A percentile compares a stretch with the other conserved stretches of the same genome.
phyloP scores from a whole-genome alignment of 2,888 invertebrate genomes.

The Trisateles emortualis region DNA sequence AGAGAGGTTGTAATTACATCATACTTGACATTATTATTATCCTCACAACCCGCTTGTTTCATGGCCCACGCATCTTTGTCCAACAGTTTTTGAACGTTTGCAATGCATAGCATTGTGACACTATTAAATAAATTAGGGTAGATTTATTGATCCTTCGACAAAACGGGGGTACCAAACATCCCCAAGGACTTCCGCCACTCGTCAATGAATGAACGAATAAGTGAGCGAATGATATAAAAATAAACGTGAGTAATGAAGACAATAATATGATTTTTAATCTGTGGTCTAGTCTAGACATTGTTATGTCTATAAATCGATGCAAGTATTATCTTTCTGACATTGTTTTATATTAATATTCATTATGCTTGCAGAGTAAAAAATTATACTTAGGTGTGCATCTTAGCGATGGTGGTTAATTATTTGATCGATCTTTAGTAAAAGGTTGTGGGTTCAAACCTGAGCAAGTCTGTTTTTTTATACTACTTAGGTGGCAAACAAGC shows the following conservation, averaged over 20 bases:
- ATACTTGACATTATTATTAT: neutral
- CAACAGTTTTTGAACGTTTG: constrained; percentile 72
- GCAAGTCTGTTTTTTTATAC: too few relatives aligned
- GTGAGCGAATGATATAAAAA: constrained; percentile 21
- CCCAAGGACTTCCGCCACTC: constrained; percentile 31
- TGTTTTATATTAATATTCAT: too few relatives aligned
- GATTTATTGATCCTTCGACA: constrained; percentile 65
- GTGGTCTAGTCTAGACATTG: constrained; percentile 4
- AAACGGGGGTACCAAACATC: constrained; percentile 40
- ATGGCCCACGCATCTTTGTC: constrained; percentile 53
- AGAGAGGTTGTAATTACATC: too few relatives aligned
- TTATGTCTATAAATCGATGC: neutral
- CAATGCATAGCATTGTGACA: constrained; percentile 66
- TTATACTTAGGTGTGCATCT: too few relatives aligned
- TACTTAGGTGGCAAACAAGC: too few relatives aligned
- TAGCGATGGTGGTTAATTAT: too few relatives aligned
- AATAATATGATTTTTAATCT: neutral
- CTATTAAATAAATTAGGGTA: constrained; percentile 67
- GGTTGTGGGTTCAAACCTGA: too few relatives aligned
- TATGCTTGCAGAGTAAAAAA: too few relatives aligned
- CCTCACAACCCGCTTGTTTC: constrained; percentile 15
- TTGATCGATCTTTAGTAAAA: too few relatives aligned
- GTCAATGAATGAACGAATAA: constrained; percentile 7
- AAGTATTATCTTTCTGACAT: too few relatives aligned
- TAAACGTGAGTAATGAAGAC: constrained; percentile 19